Evolutionary conservation across 1,140 invertebrate genomes (phyloP).

Genomic region (Hestina assimilis): DNA sequence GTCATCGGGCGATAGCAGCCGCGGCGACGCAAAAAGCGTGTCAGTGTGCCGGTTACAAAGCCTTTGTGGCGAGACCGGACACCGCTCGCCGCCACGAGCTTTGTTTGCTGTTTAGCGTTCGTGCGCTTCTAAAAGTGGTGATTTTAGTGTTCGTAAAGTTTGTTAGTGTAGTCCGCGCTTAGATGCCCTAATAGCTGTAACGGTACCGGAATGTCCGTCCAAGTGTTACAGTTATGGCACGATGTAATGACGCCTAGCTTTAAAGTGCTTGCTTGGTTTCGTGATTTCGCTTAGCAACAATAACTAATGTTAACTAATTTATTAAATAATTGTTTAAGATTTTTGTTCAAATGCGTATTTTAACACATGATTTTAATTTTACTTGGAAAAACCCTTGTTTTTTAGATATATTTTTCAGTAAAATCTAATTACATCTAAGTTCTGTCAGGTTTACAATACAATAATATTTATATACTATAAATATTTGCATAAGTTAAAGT

Average conservation of each 20-base stretch:
- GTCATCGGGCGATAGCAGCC: conserved; percentile 72
- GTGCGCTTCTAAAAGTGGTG: conserved; percentile 55
- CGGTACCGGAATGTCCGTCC: conserved; percentile 8
- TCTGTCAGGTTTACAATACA: too few relatives aligned
- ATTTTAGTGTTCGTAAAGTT: conserved; percentile 55
- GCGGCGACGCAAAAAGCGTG: conserved; percentile 73
- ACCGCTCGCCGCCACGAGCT: conserved; percentile 56
- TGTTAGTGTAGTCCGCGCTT: conserved; percentile 36
- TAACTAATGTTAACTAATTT: too few relatives aligned
- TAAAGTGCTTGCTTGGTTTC: too few relatives aligned
- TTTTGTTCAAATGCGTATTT: too few relatives aligned
- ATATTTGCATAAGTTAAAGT: conserved; percentile 7
- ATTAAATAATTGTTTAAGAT: too few relatives aligned
- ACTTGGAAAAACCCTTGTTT: too few relatives aligned
- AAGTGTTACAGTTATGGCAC: conserved; percentile 16
- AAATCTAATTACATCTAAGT: too few relatives aligned
- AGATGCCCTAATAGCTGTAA: conserved; percentile 27
- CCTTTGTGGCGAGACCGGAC: conserved; percentile 72
- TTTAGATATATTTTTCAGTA: too few relatives aligned
- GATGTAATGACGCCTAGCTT: neutral
- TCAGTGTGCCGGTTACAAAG: conserved; percentile 71
- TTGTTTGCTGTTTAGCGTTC: conserved; percentile 69
- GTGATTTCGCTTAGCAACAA: too few relatives aligned
- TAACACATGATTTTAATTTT: too few relatives aligned
- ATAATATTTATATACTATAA: neutral